Conservation (phyloP, 2,888 invertebrate genomes). For the Zootermopsis nevadensis region DNA sequence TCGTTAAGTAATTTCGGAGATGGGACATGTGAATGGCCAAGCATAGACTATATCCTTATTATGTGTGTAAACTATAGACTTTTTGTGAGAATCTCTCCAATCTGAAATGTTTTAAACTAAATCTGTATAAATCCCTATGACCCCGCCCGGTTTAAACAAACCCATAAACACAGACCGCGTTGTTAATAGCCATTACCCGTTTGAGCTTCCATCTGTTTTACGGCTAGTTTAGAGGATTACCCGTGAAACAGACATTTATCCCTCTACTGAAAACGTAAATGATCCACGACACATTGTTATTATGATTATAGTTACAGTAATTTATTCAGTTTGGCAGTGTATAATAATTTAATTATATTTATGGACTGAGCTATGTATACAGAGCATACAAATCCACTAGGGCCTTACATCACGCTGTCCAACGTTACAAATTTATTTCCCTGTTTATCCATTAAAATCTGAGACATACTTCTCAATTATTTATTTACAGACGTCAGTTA, state of each 20-base stretch:
- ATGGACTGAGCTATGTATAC: background rate
- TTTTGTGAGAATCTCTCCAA: no score
- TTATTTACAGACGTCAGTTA: background rate
- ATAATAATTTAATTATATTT: background rate
- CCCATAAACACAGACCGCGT: background rate
- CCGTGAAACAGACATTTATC: background rate
- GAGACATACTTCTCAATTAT: background rate
- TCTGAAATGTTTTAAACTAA: no score
- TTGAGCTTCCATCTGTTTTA: background rate
- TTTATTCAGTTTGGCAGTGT: background rate
- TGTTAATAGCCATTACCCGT: background rate
- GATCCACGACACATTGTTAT: background rate
- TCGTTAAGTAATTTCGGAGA: no score
- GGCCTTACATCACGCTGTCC: background rate
- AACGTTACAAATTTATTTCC: background rate
- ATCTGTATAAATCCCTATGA: no score
- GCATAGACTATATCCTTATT: no score
- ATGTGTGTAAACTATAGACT: no score
- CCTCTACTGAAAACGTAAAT: slow-evolving; percentile 1
- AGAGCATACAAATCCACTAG: background rate
- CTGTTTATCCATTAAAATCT: background rate
- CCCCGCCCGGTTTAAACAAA: no score
- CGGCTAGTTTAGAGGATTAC: background rate
- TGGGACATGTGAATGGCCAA: no score
- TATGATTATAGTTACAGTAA: background rate